Conservation (phyloP, 2,113 vertebrate genomes). For the Coturnix japonica region DNA sequence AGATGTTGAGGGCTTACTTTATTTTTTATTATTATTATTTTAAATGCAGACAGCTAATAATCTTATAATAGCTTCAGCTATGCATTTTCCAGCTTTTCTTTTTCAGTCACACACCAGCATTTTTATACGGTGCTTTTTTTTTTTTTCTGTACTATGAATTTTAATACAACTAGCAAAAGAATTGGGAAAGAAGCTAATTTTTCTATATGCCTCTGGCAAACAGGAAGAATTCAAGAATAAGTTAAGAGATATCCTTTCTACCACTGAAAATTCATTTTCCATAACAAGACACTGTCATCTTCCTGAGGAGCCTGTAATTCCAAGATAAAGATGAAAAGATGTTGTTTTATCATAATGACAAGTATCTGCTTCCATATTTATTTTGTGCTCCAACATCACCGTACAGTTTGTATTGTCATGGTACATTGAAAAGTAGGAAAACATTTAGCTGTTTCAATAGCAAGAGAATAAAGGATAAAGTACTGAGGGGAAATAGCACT, state of each 20-base stretch:
- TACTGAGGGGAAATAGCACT: slow-evolving; percentile 40
- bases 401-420: slow-evolving; percentile 65
- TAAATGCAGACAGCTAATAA: slow-evolving; percentile 51
- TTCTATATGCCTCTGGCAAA: slow-evolving; percentile 73
- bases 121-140: slow-evolving; percentile 43
- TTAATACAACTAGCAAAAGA: slow-evolving; percentile 71
- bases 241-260: slow-evolving; percentile 65
- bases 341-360: slow-evolving; percentile 74
- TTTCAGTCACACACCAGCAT: slow-evolving; percentile 36
- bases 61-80: slow-evolving; percentile 42
- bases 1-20: neutral
- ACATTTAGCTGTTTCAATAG: slow-evolving; percentile 69
- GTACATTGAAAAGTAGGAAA: slow-evolving; percentile 67
- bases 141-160: slow-evolving; percentile 32
- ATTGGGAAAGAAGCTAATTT: slow-evolving; percentile 70
- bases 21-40: neutral
- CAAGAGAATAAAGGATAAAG: slow-evolving; percentile 52
- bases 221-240: slow-evolving; percentile 69
- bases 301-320: slow-evolving; percentile 74
- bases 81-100: slow-evolving; percentile 39
- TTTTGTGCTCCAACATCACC: slow-evolving; percentile 67
- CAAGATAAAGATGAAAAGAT: slow-evolving; percentile 80
- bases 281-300: slow-evolving; percentile 70
- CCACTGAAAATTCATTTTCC: slow-evolving; percentile 74
- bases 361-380: slow-evolving; percentile 72